Conservation (phyloP, 2,797 vertebrate genomes). For the Discoglossus pictus region DNA sequence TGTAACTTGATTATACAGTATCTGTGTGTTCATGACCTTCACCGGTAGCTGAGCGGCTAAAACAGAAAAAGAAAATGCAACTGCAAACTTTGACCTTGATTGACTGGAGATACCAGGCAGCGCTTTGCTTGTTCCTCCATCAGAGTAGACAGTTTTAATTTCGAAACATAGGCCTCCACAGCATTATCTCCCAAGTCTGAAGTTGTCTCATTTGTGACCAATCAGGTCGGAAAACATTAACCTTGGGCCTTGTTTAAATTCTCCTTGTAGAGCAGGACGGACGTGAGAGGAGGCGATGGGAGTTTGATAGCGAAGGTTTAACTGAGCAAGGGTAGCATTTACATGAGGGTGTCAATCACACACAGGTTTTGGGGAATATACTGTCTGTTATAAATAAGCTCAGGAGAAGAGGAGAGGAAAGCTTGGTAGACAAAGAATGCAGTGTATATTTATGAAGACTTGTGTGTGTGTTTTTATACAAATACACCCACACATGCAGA, state of each 20-base stretch:
- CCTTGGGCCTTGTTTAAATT: slow-evolving; percentile 63
- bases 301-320: slow-evolving; percentile 51
- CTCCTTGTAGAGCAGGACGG: slow-evolving; percentile 60
- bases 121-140: slow-evolving; percentile 23
- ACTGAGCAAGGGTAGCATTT: slow-evolving; percentile 45
- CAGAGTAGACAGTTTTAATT: slow-evolving; percentile 44
- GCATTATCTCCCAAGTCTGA: slow-evolving; percentile 59
- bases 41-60: slow-evolving; percentile 21
- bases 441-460: no score
- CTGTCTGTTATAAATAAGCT: neutral
- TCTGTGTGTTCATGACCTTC: no score
- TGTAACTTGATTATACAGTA: neutral
- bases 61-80: neutral
- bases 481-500: no score
- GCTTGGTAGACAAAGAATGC: no score
- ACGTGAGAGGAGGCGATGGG: slow-evolving; percentile 49
- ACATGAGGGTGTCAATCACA: slow-evolving; percentile 32
- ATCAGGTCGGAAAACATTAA: slow-evolving; percentile 67
- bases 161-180: slow-evolving; percentile 51
- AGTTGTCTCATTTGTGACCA: slow-evolving; percentile 61
- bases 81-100: slow-evolving; percentile 39
- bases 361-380: slow-evolving; percentile 23
- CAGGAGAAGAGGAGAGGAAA: neutral
- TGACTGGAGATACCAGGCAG: slow-evolving; percentile 13
- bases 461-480: no score